A percentile compares a stretch with the other conserved stretches of the same genome.
Conservation (phyloP, 2,888 invertebrate species). For the Melolontha melolontha region DNA sequence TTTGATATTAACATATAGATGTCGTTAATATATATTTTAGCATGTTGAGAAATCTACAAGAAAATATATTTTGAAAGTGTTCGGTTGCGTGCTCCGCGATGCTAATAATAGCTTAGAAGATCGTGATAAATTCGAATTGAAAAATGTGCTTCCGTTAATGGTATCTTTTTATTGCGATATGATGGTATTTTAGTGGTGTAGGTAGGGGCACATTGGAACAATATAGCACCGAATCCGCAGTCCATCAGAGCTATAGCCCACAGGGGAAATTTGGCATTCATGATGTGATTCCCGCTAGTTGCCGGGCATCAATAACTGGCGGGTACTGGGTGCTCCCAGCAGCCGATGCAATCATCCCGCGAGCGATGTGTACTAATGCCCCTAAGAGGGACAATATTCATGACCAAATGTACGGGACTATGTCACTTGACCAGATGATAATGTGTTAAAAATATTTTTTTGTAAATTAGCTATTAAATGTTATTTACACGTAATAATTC, state of each 20-base stretch:
- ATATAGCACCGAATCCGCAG: constrained; percentile 57
- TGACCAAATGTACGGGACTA: constrained; percentile 39
- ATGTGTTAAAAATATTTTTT: background rate
- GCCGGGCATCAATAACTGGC: constrained; percentile 60
- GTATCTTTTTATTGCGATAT: constrained; percentile 16
- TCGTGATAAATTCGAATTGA: constrained; percentile 1
- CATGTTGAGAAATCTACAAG: no score
- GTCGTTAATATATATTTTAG: no score
- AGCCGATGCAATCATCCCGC: constrained; percentile 57
- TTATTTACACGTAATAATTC: no score
- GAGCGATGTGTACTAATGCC: constrained; percentile 58
- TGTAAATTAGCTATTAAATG: background rate
- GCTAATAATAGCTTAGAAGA: background rate
- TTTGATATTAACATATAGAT: no score
- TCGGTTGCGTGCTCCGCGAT: no score
- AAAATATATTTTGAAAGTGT: no score
- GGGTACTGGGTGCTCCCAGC: constrained; percentile 52
- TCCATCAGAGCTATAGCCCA: constrained; percentile 61
- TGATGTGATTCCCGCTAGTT: constrained; percentile 62
- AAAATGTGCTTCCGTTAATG: constrained; percentile 6
- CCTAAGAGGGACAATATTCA: constrained; percentile 55
- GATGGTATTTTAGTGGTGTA: constrained; percentile 15
- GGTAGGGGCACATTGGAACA: constrained; percentile 50
- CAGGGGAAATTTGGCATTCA: constrained; percentile 62
- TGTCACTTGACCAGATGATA: constrained; percentile 23